Base-by-base conservation (phyloP, 2,888 invertebrate genomes). In the Idaea aversata region DNA sequence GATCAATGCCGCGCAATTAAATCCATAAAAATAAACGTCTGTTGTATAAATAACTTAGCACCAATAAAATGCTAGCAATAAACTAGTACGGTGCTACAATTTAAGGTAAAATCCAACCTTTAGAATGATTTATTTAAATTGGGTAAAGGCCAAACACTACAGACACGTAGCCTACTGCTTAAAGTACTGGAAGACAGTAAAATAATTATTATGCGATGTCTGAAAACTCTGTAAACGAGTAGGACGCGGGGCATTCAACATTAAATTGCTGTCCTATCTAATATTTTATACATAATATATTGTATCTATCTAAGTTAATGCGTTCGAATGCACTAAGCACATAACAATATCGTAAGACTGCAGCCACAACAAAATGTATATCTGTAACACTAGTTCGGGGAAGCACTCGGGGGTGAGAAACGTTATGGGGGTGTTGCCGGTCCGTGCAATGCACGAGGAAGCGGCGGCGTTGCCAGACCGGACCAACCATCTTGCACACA, bases 161-260 rank as follows among this genome's bases (percentile, higher is more conserved):
- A 60, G 72, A 68, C 68, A 70, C 69, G 72, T 80, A 80, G 70
- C 75, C 82, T 82, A 81, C 78, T 78, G 80, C 86, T 87, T 88
- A 87, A 74, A 76, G 78, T 87, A 90, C 76, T 91, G 91, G 91
- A 91, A 91, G 90, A 90, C 91, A 74, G 80, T 82, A 86, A 88
- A 84, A 77, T 78, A 88, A 88, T 80, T 67, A 74, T 74, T 75
- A 71, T 72, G 72, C 72, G 72, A 71, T 75, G 71, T 75, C 65
- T 67, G 71, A 70, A 73, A 73, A 61, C 65, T 72, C 70, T 68
- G 59, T 25, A 60, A 64, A 58, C 59, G 61, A 59, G 72, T 75
- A 77, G 70, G 69, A 67, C 59, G 68, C 75, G 74, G 71, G 72
- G 73, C 72, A 65, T 70, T 74, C 69, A 75, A 70, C 72, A 71